These are phyloP conservation scores for Drosophila macrothrix DNA, from an alignment of 2,888 invertebrate species.

Conservation along the genomic window DNA sequence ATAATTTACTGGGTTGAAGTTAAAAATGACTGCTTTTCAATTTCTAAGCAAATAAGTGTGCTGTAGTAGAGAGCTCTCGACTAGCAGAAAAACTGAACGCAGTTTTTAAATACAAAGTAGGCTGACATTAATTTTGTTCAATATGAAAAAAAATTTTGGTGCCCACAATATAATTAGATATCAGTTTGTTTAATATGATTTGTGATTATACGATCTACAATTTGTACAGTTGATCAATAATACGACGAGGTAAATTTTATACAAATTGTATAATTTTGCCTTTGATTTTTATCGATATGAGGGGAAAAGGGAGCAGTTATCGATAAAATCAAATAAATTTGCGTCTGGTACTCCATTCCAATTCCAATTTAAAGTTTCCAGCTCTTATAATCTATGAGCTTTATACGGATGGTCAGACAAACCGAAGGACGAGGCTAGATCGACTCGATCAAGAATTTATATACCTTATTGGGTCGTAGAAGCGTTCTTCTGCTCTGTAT, in stretches of 20 bases:
- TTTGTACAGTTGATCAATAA: neutral
- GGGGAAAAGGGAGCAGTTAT: neutral
- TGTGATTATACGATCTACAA: too few species aligned
- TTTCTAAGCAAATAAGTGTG: neutral
- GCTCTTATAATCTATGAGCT: neutral
- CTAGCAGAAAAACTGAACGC: neutral
- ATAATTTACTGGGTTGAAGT: neutral
- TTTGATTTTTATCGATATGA: neutral
- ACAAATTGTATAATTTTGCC: neutral
- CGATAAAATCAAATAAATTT: neutral
- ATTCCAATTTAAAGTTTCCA: neutral
- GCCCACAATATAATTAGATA: neutral
- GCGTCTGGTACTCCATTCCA: neutral
- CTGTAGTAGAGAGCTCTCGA: neutral
- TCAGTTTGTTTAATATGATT: neutral
- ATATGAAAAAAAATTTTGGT: neutral
- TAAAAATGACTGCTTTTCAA: neutral
- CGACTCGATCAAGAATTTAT: neutral
- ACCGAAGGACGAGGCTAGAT: neutral
- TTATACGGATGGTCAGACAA: neutral
- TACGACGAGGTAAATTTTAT: neutral
- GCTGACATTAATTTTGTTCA: neutral
- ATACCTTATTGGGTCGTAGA: too few species aligned
- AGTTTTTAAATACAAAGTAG: neutral
- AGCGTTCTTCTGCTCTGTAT: neutral